Evolutionary conservation across 2,888 invertebrate species (phyloP), one percentile per base, ranked within the genome.

Genomic region (Rhodophaea formosa): DNA sequence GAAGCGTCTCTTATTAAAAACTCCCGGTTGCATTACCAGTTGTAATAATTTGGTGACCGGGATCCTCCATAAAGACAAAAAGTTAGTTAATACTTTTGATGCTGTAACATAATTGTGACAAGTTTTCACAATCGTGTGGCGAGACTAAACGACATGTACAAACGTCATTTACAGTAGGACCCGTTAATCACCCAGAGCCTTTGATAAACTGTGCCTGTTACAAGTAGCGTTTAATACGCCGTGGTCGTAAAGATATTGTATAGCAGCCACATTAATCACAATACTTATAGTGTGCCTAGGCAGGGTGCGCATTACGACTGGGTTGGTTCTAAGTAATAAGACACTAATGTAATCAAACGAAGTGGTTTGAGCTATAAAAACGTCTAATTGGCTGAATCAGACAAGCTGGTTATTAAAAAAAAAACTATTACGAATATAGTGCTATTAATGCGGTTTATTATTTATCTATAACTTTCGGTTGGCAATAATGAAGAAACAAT

Each of bases 111-210:
- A n/a, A n/a, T n/a, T n/a, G n/a, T n/a, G n/a, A n/a, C n/a, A n/a
- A n/a, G n/a, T n/a, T n/a, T n/a, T n/a, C n/a, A n/a, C n/a, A n/a
- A n/a, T n/a, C n/a, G n/a, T n/a, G n/a, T n/a, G n/a, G n/a, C n/a
- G n/a, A n/a, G n/a, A n/a, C n/a, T n/a, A n/a, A n/a, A n/a, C n/a
- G n/a, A n/a, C n/a, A n/a, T n/a, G n/a, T n/a, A n/a, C 84, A 83
- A 81, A 81, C 75, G 82, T 80, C 79, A 82, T 80, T 82, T 79
- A 80, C 70, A 69, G 75, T 76, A 82, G 73, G n/a, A n/a, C n/a
- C 77, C 77, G 80, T 78, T 84, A 82, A 84, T 80, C 79, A 80
- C 78, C 72, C 68, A 70, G 72, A 71, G 75, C 79, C 80, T 83
- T 84, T 83, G 82, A 83, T 75, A 77, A 77, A 77, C 75, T 68